These are phyloP conservation scores for Pelusios castaneus DNA, from an alignment of 2,113 vertebrate species.

Conservation along the genomic window DNA sequence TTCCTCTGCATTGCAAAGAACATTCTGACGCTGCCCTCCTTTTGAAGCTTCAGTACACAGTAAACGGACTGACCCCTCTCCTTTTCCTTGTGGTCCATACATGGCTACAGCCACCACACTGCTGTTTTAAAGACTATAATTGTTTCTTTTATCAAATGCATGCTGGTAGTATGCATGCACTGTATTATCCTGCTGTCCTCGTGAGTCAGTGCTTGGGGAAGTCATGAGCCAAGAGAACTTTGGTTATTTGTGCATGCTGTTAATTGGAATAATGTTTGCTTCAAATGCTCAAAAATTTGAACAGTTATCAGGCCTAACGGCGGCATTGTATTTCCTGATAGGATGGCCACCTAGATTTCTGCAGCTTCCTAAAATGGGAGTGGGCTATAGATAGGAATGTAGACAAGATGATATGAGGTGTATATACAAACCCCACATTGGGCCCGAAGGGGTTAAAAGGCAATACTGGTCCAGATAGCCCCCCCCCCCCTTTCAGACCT, in stretches of 20 bases:
- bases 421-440: neutral
- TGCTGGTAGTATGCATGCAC: neutral
- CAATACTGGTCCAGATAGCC: neutral
- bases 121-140: constrained; percentile 16
- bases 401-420: neutral
- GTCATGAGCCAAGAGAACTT: constrained; percentile 1
- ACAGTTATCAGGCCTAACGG: constrained; percentile 58
- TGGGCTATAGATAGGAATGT: constrained; percentile 48
- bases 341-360: constrained; percentile 37
- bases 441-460: neutral
- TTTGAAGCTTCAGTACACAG: neutral
- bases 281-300: constrained; percentile 64
- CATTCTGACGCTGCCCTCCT: neutral
- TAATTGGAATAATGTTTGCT: constrained; percentile 73
- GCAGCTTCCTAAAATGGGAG: constrained; percentile 34
- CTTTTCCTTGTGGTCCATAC: neutral
- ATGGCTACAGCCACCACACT: neutral
- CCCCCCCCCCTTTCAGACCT: neutral
- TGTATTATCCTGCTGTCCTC: neutral
- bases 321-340: constrained; percentile 62
- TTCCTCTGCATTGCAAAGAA: neutral
- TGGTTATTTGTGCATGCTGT: constrained; percentile 43
- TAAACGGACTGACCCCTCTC: neutral
- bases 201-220: constrained; percentile 11
- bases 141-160: neutral